A percentile compares a stretch with the other conserved stretches of the same genome.
Conservation (phyloP, 2,797 vertebrate genomes). For the Bufotes viridis region DNA sequence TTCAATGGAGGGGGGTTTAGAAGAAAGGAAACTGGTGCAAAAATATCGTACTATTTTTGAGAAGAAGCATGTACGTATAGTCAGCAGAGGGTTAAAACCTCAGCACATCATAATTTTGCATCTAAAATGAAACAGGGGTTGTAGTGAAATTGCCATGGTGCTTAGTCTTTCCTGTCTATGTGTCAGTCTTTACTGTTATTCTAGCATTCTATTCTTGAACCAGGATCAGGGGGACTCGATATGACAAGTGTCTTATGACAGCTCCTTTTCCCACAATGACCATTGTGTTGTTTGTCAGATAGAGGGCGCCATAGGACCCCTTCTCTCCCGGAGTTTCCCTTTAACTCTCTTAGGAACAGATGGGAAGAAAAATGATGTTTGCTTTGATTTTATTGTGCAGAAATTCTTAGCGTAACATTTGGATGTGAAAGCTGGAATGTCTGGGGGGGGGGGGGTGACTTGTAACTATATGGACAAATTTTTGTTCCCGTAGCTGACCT, state of each 20-base stretch:
- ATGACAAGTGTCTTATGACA: not conserved
- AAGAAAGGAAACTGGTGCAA: not conserved
- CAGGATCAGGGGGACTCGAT: not conserved
- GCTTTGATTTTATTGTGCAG: constrained; percentile 8
- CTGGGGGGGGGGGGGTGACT: not conserved
- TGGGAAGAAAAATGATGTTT: not conserved
- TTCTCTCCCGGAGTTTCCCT: not conserved
- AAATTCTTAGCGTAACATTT: constrained; percentile 4
- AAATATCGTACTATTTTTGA: not conserved
- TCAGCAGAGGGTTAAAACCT: no score
- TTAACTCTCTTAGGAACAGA: not conserved
- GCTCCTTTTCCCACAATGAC: no score
- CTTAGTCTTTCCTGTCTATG: not conserved
- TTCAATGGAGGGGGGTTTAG: not conserved
- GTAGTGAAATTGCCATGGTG: no score
- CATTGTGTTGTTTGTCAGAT: not conserved
- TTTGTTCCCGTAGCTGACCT: not conserved
- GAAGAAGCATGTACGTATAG: no score
- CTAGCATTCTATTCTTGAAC: not conserved
- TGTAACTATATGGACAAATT: not conserved
- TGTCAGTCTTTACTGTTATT: not conserved
- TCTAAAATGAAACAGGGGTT: no score
- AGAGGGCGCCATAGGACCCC: not conserved
- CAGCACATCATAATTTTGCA: no score
- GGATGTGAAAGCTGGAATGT: not conserved